phyloP scores from a whole-genome alignment of 2,888 invertebrate species.

The Achlya flavicornis region DNA sequence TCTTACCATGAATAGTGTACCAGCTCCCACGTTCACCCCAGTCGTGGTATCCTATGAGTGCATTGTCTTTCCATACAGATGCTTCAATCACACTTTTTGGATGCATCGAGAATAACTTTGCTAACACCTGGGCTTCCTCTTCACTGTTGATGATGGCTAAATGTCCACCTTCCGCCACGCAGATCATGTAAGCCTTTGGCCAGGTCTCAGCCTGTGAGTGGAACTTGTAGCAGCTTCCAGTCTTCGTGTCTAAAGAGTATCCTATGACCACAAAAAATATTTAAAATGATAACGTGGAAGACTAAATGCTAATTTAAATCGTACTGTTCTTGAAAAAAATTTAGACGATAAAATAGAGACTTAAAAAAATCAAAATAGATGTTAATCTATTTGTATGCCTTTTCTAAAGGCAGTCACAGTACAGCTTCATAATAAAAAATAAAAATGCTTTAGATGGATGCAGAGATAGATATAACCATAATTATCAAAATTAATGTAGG shows the following conservation, averaged over 20 bases:
- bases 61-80: slow-evolving; percentile 24
- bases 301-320: no score
- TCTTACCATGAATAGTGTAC: slow-evolving; percentile 46
- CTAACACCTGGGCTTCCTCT: slow-evolving; percentile 35
- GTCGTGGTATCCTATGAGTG: slow-evolving; percentile 38
- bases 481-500: no score
- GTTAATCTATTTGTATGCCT: no score
- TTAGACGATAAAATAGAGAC: no score
- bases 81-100: slow-evolving; percentile 14
- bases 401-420: no score
- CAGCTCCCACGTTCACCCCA: slow-evolving; percentile 35
- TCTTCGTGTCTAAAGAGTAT: slow-evolving; percentile 28
- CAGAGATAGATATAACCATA: no score
- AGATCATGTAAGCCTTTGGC: slow-evolving; percentile 33
- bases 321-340: no score
- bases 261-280: slow-evolving; percentile 15
- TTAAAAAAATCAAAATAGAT: no score
- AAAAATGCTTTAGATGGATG: no score
- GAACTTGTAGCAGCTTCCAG: slow-evolving; percentile 42
- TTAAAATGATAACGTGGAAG: not conserved
- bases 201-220: slow-evolving; percentile 29
- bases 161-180: slow-evolving; percentile 35
- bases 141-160: slow-evolving; percentile 38
- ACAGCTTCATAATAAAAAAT: no score
- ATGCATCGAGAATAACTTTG: slow-evolving; percentile 27